Base-by-base conservation (phyloP, 2,113 vertebrate genomes). In the Oreocharis arfaki region DNA sequence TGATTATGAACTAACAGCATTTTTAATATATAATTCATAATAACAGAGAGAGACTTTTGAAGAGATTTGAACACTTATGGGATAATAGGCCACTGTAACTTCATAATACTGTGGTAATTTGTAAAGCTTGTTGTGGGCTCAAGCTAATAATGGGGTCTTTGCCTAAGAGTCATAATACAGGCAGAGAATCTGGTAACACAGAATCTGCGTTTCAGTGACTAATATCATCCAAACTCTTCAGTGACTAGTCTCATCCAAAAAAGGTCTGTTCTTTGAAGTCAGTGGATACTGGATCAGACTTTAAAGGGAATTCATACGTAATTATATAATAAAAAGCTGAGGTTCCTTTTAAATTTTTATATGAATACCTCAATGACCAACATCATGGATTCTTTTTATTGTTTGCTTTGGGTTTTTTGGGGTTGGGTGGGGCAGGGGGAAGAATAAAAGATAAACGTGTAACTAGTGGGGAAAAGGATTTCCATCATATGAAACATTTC, bases 341-440 rank as follows among this genome's bases (percentile, higher is more conserved):
- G n/a, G 21, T 57, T 70, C 26, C 32, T 76, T 79, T 83, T 39
- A 21, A 70, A 74, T 95, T 93, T 90, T 90, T 65, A n/a, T 83
- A 37, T 49, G 39, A 78, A 41, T 70, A 60, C 12, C 26, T 80
- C 47, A 79, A 17, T 60, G 35, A 71, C 16, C 59, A 73, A 56
- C 6, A 16, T 44, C 17, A 59, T 39, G 13, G 42, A 74, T 63
- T 53, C 9, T 14, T 82, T 55, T 84, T 78, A 18, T 49, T 39
- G 3, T 6, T 21, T 42, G 32, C 33, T 63, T 68, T 27, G 19
- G 5, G 4, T 16, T 13, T 35, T 49, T 32, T 49, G 14, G 4
- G 6, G 22, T 52, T 28, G 19, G 3, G 2, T 13, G 11, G 14
- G 14, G 8, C 8, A 37, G 7, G 11, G 2, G 5, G 7, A 59